Evolutionary conservation across 2,113 vertebrate species (phyloP).

Genomic region (Laticauda laticaudata): DNA sequence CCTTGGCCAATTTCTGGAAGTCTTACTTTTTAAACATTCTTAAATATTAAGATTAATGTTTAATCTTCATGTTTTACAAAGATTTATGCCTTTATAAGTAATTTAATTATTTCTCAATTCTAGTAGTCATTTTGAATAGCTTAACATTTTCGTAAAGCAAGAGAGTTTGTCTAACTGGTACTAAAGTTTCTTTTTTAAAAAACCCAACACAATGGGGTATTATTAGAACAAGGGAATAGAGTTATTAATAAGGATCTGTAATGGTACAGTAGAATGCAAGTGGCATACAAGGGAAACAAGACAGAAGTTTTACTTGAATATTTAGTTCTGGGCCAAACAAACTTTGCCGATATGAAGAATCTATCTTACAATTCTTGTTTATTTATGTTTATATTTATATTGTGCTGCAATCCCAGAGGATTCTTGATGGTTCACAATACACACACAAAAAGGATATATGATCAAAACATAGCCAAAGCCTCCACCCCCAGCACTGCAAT

Average conservation of each 20-base stretch:
- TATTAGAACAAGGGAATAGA: neutral
- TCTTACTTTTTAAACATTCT: neutral
- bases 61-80: neutral
- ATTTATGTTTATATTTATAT: neutral
- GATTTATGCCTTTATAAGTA: neutral
- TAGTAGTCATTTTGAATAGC: neutral
- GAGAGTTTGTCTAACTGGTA: neutral
- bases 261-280: neutral
- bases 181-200: neutral
- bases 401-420: neutral
- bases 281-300: neutral
- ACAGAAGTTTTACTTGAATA: neutral
- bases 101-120: constrained; percentile 6
- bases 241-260: neutral
- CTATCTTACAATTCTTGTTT: neutral
- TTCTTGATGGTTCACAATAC: neutral
- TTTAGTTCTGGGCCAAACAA: neutral
- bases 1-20: neutral
- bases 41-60: neutral
- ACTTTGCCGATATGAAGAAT: neutral
- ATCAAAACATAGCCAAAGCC: neutral
- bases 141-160: neutral
- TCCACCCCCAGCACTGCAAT: neutral
- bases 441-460: neutral
- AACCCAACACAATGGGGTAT: neutral